Evolutionary conservation across 2,888 invertebrate species (phyloP).

Genomic region (Diadegma fenestrale): DNA sequence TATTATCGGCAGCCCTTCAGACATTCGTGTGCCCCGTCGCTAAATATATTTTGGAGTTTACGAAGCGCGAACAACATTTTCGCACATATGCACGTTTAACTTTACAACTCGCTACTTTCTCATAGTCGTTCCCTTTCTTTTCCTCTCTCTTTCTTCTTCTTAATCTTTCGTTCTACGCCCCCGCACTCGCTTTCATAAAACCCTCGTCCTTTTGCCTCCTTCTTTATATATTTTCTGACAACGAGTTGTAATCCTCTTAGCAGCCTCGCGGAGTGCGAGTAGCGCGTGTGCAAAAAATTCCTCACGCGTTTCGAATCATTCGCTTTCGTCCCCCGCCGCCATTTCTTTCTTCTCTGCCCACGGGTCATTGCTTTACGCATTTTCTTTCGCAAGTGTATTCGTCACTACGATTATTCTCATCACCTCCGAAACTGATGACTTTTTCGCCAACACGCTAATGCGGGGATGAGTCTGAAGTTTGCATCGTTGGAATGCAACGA

Average conservation of each 20-base stretch:
- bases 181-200: conserved; percentile 22
- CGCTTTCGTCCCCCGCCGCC: background rate
- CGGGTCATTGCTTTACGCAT: conserved; percentile 33
- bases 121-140: conserved; percentile 22
- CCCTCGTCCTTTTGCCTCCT: conserved; percentile 12
- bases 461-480: no score
- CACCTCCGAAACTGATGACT: background rate
- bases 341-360: conserved; percentile 61
- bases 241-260: conserved; percentile 61
- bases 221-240: conserved; percentile 45
- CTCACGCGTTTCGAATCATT: conserved; percentile 66
- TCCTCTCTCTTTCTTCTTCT: conserved; percentile 5
- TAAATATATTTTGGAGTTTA: conserved; percentile 54
- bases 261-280: conserved; percentile 25
- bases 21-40: conserved; percentile 26
- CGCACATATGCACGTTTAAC: conserved; percentile 11
- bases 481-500: no score
- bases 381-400: background rate
- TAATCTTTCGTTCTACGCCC: conserved; percentile 4
- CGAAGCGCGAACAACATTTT: conserved; percentile 61
- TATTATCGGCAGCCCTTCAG: conserved; percentile 26
- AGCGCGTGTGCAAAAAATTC: conserved; percentile 50
- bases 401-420: conserved; percentile 6
- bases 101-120: conserved; percentile 52
- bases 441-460: conserved; percentile 14